Evolutionary conservation across 2,113 vertebrate genomes (phyloP).

Genomic region (Sarotherodon lohbergeri): DNA sequence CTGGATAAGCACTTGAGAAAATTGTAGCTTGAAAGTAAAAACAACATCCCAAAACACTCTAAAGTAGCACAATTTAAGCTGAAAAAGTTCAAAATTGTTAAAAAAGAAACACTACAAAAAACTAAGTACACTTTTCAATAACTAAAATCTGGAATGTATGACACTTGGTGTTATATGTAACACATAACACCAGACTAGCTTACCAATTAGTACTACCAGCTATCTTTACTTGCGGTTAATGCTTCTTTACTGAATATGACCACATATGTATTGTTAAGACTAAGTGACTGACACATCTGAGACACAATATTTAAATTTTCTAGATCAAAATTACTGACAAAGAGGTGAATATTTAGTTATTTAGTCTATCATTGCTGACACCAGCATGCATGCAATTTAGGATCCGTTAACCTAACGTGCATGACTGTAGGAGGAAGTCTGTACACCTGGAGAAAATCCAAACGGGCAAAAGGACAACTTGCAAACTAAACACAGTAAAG

Average conservation of each 20-base stretch:
- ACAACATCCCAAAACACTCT: neutral
- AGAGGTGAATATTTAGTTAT: neutral
- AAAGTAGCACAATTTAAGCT: neutral
- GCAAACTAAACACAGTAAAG: neutral
- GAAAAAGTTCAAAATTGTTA: neutral
- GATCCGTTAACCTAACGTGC: rapidly evolving
- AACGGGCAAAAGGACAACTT: neutral
- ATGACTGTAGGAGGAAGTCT: neutral
- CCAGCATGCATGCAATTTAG: neutral
- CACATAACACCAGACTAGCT: neutral
- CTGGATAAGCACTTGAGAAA: neutral
- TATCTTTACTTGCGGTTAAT: neutral
- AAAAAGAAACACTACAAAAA: neutral
- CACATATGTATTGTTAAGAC: neutral
- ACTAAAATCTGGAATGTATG: neutral
- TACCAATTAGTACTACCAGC: neutral
- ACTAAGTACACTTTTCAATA: neutral
- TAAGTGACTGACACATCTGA: neutral
- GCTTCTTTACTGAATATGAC: neutral
- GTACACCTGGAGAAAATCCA: neutral
- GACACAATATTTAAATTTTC: neutral
- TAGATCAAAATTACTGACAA: neutral
- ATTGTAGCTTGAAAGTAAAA: neutral
- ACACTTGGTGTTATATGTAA: neutral
- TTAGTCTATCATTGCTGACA: neutral